phyloP scores from a whole-genome alignment of 2,888 invertebrate genomes.

The Eristalis arbustorum region DNA sequence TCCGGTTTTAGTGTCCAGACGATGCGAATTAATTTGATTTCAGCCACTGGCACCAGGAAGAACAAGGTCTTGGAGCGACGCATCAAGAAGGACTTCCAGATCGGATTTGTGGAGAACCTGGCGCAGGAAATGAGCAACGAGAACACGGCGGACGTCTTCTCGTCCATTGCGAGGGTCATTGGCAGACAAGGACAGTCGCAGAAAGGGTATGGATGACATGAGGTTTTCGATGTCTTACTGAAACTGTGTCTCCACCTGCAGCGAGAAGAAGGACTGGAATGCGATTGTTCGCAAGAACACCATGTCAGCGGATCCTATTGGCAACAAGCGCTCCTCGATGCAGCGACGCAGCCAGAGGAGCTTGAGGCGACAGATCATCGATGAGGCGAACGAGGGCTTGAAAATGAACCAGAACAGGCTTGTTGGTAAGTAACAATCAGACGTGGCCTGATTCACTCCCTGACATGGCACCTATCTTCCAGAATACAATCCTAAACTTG shows the following conservation, averaged over 20 bases:
- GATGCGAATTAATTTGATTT: constrained; percentile 68
- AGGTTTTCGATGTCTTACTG: neutral
- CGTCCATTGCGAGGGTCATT: constrained; percentile 90
- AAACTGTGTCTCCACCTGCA: constrained; percentile 41
- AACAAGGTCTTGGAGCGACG: constrained; percentile 93
- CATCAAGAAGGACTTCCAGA: constrained; percentile 93
- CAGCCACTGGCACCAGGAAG: constrained; percentile 86
- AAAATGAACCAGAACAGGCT: constrained; percentile 88
- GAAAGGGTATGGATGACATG: constrained; percentile 73
- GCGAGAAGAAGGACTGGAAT: constrained; percentile 88
- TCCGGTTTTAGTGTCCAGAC: neutral
- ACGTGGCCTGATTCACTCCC: neutral
- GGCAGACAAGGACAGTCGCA: constrained; percentile 82
- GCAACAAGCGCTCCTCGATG: constrained; percentile 86
- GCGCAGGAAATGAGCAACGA: constrained; percentile 87
- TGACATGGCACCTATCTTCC: constrained; percentile 17
- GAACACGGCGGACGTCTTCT: constrained; percentile 89
- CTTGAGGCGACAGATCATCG: constrained; percentile 85
- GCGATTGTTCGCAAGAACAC: constrained; percentile 89
- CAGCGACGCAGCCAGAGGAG: constrained; percentile 86
- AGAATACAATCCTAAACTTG: constrained; percentile 91
- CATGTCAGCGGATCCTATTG: constrained; percentile 87
- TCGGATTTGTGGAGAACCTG: constrained; percentile 91
- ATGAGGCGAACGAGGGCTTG: constrained; percentile 84
- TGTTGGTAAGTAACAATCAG: constrained; percentile 81